Conservation (phyloP, 2,113 vertebrate genomes). For the Phalacrocorax aristotelis region DNA sequence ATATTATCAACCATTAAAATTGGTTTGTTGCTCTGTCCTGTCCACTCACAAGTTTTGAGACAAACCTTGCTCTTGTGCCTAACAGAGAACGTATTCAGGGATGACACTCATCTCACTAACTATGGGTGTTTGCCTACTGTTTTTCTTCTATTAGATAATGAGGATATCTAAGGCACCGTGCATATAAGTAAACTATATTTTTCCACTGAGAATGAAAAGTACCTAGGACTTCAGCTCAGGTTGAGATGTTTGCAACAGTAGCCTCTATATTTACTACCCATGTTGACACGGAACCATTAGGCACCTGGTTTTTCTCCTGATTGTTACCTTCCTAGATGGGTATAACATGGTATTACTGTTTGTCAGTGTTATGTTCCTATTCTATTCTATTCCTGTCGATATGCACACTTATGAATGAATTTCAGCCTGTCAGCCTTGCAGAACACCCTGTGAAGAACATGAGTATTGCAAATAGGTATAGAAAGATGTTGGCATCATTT, state of each 20-base stretch:
- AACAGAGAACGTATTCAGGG: background rate
- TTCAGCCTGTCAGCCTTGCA: background rate
- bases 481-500: background rate
- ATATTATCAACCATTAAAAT: background rate
- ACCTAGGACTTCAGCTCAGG: background rate
- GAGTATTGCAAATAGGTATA: background rate
- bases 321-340: background rate
- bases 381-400: background rate
- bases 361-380: background rate
- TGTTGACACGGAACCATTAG: background rate
- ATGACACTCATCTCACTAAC: background rate
- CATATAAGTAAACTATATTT: background rate
- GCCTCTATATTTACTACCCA: background rate
- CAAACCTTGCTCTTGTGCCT: background rate
- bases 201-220: background rate
- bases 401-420: slow-evolving; percentile 26
- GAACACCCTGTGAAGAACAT: background rate
- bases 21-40: background rate
- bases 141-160: background rate
- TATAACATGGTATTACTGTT: background rate
- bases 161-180: background rate
- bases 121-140: background rate
- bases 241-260: background rate
- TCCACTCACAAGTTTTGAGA: background rate
- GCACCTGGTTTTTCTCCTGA: background rate